Evolutionary conservation across 2,888 invertebrate species (phyloP), one percentile per base, ranked within the genome.

Genomic region (Oscheius sp.): DNA sequence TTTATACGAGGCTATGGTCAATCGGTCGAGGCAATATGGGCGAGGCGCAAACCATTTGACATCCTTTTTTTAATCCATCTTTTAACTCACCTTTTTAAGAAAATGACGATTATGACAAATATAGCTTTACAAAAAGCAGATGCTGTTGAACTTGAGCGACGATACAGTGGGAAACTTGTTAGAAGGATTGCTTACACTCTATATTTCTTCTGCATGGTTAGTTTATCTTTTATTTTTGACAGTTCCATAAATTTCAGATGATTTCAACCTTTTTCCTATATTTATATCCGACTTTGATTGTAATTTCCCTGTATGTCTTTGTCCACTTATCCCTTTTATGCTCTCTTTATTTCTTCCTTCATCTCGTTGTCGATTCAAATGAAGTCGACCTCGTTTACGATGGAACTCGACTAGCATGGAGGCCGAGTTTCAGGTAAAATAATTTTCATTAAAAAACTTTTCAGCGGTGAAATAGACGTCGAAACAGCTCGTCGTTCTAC

Each of bases 121-220:
- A 59, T 59, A 8, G 41, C 26, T 44, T 44, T 59, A 2, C 59
- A 59, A 28, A 59, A 59, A n/a, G 28, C 59, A 8, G 59, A 59
- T 26, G 59, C 59, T 30, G 59, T 59, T 2, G 59, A 59, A 44
- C 41, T 59, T 41, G 59, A 59, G 44, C 41, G 59, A 24, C 59
- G 59, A 14, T 44, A 59, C 44, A 41, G 44, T 44, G 59, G 59
- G 1, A 12, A 26, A 8, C 9, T 30, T 8, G 17, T 59, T 20
- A 24, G 59, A 12, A n/a, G 44, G 17, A 30, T 30, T 2, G 59
- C 59, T 30, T 59, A 59, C 28, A 14, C 12, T 26, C 41, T 28
- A n/a, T 59, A 41, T n/a, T 12, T 59, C 26, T 12, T 44, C 17
- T 12, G 24, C 22, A 24, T 41, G 24, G 59, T 59, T 2, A 51